Conservation (phyloP, 2,888 invertebrate species). For the Orthonevra nobilis region DNA sequence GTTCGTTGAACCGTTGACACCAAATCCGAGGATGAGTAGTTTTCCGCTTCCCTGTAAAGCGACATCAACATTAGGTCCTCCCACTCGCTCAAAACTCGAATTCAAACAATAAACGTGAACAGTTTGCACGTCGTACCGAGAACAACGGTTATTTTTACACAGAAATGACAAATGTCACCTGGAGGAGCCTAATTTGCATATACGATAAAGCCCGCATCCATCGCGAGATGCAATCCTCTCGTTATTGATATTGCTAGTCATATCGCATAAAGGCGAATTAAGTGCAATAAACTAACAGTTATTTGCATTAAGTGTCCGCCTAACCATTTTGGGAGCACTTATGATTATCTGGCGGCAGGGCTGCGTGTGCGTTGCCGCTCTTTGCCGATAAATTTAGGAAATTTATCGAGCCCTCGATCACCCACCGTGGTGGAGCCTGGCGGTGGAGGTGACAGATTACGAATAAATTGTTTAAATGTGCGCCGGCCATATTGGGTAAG, state of each 20-base stretch:
- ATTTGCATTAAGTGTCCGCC: constrained; percentile 47
- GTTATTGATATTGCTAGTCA: too few species aligned
- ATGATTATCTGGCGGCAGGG: constrained; percentile 14
- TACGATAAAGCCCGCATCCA: too few species aligned
- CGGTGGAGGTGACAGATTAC: constrained; percentile 50
- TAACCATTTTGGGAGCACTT: constrained; percentile 55
- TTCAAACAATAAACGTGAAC: background rate
- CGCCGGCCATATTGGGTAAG: constrained; percentile 52
- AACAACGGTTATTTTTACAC: constrained; percentile 42
- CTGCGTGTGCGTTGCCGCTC: background rate
- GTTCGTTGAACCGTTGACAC: constrained; percentile 58
- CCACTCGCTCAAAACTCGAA: constrained; percentile 24
- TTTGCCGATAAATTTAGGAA: constrained; percentile 39
- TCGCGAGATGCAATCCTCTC: too few species aligned
- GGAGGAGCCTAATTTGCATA: constrained; percentile 52
- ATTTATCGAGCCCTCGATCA: constrained; percentile 50
- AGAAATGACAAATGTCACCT: constrained; percentile 54
- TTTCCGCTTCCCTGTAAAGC: constrained; percentile 44
- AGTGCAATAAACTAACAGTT: constrained; percentile 60
- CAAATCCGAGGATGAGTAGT: constrained; percentile 11
- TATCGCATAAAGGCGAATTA: constrained; percentile 19
- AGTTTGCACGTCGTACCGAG: background rate
- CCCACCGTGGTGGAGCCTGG: constrained; percentile 9
- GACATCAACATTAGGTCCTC: too few species aligned
- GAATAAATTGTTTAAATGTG: constrained; percentile 23